phyloP scores from a whole-genome alignment of 1,140 invertebrate genomes.

The Oedothorax gibbosus region DNA sequence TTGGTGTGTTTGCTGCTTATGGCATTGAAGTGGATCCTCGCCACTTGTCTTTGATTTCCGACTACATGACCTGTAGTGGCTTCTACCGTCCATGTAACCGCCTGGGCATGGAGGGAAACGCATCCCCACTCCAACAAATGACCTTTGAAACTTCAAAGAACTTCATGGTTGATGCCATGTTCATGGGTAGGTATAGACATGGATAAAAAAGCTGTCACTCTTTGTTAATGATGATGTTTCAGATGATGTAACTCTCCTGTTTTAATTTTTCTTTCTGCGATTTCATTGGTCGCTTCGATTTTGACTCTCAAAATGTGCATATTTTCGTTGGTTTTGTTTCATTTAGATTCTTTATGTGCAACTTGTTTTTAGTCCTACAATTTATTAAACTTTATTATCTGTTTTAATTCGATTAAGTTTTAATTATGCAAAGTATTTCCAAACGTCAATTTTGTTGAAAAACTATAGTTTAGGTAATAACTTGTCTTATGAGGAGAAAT shows the following conservation, averaged over 20 bases:
- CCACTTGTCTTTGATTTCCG: constrained; percentile 92
- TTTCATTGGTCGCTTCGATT: too few relatives aligned
- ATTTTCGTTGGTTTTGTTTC: too few relatives aligned
- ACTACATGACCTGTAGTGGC: constrained; percentile 98
- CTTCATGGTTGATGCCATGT: constrained; percentile 86
- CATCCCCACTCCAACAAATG: constrained; percentile 94
- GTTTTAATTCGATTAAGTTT: too few relatives aligned
- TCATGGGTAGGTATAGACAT: constrained; percentile 66
- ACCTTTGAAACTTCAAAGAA: constrained; percentile 93
- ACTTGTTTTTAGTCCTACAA: too few relatives aligned
- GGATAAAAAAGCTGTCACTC: background rate
- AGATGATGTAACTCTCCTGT: too few relatives aligned
- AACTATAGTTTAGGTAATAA: too few relatives aligned
- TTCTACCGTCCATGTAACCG: constrained; percentile 89
- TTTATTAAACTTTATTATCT: too few relatives aligned
- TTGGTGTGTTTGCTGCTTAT: constrained; percentile 94
- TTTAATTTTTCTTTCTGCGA: background rate
- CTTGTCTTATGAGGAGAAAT: too few relatives aligned
- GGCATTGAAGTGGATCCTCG: constrained; percentile 94
- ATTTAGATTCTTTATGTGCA: too few relatives aligned
- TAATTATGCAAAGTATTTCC: too few relatives aligned
- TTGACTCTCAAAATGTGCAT: background rate
- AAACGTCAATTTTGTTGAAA: too few relatives aligned
- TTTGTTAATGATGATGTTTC: background rate
- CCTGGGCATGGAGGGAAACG: constrained; percentile 85